Evolutionary conservation across 2,113 vertebrate species (phyloP).

Genomic region (Tragelaphus buxtoni): DNA sequence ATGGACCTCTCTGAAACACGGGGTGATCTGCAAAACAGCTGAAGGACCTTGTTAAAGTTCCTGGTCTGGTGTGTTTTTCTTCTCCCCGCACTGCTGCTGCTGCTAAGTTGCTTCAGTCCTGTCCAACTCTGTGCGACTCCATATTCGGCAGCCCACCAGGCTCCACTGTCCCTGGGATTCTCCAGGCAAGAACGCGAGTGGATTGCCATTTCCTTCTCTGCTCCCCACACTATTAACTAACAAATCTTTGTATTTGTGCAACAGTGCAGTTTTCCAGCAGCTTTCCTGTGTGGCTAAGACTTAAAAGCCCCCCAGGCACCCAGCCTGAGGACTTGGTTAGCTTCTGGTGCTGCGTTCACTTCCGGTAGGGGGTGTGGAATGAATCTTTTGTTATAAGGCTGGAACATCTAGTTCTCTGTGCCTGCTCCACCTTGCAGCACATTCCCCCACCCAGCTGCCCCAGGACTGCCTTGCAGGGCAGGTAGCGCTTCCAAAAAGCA

Average conservation of each 20-base stretch:
- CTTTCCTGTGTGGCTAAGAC: not conserved
- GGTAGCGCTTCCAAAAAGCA: not conserved
- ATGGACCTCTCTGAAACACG: not conserved
- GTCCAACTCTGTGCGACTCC: not conserved
- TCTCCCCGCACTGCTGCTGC: not conserved
- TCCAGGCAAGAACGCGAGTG: not conserved
- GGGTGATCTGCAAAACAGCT: not conserved
- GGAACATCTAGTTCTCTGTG: not conserved
- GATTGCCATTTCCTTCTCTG: not conserved
- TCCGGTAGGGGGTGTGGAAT: not conserved
- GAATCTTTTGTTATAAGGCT: not conserved
- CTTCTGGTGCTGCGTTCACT: not conserved
- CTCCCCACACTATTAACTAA: not conserved
- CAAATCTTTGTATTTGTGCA: not conserved
- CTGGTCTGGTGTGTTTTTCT: not conserved
- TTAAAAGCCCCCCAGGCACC: not conserved
- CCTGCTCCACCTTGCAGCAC: not conserved
- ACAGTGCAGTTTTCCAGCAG: not conserved
- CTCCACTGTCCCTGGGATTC: not conserved
- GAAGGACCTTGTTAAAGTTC: not conserved
- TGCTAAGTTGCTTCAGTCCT: not conserved
- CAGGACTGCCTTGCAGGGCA: not conserved
- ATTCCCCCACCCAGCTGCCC: not conserved
- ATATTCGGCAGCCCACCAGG: not conserved
- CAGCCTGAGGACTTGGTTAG: not conserved